Conservation (phyloP, 2,888 invertebrate species). For the Drosophila limbata region DNA sequence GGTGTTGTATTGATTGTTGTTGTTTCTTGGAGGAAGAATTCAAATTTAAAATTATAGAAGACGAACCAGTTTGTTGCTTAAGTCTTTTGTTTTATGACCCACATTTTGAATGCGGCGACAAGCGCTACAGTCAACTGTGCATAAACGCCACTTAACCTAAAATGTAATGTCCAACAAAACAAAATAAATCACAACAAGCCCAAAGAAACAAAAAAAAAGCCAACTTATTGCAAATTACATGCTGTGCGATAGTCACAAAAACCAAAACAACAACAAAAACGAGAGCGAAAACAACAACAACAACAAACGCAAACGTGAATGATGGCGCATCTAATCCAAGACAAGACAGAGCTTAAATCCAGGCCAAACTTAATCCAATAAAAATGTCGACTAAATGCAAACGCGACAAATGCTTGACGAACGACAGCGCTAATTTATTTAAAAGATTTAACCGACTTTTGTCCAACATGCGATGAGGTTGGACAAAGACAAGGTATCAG, state of each 20-base stretch:
- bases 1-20: conserved; percentile 21
- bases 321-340: conserved; percentile 68
- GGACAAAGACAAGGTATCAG: conserved; percentile 11
- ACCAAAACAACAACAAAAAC: conserved; percentile 15
- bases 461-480: conserved; percentile 11
- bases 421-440: conserved; percentile 74
- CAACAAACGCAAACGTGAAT: conserved; percentile 50
- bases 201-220: conserved; percentile 32
- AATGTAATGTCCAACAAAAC: conserved; percentile 63
- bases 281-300: conserved; percentile 8
- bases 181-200: conserved; percentile 70
- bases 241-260: conserved; percentile 50
- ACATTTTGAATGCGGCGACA: conserved; percentile 50
- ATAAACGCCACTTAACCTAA: conserved; percentile 69
- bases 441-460: conserved; percentile 71
- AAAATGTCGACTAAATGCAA: conserved; percentile 77
- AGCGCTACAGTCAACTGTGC: conserved; percentile 60
- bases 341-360: conserved; percentile 58
- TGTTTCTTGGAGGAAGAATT: conserved; percentile 51
- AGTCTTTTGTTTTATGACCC: conserved; percentile 74
- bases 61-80: conserved; percentile 66
- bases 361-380: conserved; percentile 77
- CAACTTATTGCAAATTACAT: conserved; percentile 73
- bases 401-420: conserved; percentile 76
- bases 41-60: conserved; percentile 58